phyloP scores from a whole-genome alignment of 2,888 invertebrate genomes.

The Drosophila leonis region DNA sequence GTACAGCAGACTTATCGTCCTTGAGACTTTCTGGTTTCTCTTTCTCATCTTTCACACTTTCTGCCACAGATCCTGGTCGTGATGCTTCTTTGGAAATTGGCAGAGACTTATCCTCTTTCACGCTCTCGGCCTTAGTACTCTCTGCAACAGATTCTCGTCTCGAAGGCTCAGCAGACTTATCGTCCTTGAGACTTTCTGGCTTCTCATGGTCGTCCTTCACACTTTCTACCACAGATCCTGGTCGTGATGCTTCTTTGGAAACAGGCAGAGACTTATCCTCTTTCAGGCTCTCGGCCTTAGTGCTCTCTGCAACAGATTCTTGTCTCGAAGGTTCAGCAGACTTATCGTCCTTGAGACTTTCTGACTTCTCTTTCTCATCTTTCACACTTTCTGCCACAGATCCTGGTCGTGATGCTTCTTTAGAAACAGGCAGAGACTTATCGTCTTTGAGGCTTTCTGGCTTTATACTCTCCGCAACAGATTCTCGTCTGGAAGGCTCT shows the following conservation, averaged over 20 bases:
- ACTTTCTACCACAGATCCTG: constrained; percentile 33
- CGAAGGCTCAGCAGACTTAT: constrained; percentile 9
- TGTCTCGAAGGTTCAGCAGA: constrained; percentile 29
- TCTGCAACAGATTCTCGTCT: constrained; percentile 21
- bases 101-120: constrained; percentile 8
- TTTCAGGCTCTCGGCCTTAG: constrained; percentile 15
- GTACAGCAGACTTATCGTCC: constrained; percentile 42
- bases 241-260: constrained; percentile 16
- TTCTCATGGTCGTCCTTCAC: constrained; percentile 18
- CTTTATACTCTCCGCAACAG: not conserved
- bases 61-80: constrained; percentile 4
- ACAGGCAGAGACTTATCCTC: constrained; percentile 1
- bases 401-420: constrained; percentile 7
- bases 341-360: constrained; percentile 20
- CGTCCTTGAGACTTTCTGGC: constrained; percentile 5
- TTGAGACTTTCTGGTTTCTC: constrained; percentile 26
- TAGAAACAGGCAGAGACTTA: not conserved
- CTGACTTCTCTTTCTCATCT: constrained; percentile 32
- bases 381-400: constrained; percentile 34
- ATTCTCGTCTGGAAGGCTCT: constrained; percentile 23
- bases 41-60: constrained; percentile 8
- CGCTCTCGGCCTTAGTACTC: constrained; percentile 8
- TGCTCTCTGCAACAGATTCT: constrained; percentile 26
- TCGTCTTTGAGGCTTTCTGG: constrained; percentile 11
- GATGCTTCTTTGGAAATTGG: constrained; percentile 16